Evolutionary conservation across 2,113 vertebrate genomes (phyloP).

Genomic region (Nestor notabilis): DNA sequence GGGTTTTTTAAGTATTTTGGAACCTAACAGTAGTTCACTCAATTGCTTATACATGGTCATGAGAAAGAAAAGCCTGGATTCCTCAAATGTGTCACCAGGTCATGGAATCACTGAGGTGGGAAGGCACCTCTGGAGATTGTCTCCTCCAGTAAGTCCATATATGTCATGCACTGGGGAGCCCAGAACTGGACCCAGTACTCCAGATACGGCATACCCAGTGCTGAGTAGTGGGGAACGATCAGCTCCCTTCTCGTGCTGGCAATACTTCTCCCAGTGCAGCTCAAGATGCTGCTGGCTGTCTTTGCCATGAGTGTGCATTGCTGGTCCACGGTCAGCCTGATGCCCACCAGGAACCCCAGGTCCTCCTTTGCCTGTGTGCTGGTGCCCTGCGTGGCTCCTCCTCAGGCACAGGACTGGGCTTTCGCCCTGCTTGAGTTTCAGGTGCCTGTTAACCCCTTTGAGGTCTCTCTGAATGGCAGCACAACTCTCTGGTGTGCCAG

Average conservation of each 20-base stretch:
- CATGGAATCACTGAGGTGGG: background rate
- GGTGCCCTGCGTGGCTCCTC: background rate
- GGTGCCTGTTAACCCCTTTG: accelerated
- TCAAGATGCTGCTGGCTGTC: background rate
- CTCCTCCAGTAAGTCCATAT: accelerated
- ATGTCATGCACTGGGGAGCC: background rate
- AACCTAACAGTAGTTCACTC: background rate
- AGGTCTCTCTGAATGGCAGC: background rate
- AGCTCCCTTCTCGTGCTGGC: background rate
- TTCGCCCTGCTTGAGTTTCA: background rate
- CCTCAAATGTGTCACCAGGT: background rate
- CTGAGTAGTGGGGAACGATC: background rate
- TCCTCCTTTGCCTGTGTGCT: accelerated
- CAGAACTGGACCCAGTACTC: background rate
- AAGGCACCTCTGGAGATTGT: background rate
- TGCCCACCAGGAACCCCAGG: no score
- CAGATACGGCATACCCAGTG: background rate
- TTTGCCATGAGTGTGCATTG: accelerated
- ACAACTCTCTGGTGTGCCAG: accelerated
- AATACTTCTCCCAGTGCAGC: accelerated
- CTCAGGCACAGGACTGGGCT: accelerated
- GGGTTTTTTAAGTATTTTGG: background rate
- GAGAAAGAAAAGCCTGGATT: background rate
- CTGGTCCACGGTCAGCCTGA: accelerated
- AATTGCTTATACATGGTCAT: background rate